Base-by-base conservation (phyloP, 2,888 invertebrate genomes). In the Ophion slaviceki region DNA sequence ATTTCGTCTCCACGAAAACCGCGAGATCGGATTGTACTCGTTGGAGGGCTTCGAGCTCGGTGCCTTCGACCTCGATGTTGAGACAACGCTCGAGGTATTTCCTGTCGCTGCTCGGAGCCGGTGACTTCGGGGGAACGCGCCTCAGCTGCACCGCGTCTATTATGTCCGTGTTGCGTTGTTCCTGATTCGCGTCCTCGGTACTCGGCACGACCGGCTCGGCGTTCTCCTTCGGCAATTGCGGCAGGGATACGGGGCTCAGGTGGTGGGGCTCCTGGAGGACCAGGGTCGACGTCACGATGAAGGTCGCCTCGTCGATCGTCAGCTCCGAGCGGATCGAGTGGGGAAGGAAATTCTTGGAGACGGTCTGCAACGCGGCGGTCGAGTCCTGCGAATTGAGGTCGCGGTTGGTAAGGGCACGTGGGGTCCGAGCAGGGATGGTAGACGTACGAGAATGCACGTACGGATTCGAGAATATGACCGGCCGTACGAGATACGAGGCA, bases 51-150 rank as follows among this genome's bases (percentile, higher is more conserved):
- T 90, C 89, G 1, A 92, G 80, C 62, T 93, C 93, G 5, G 91
- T 90, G 0, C 93, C 92, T 64, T 93, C 93, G 10, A 93, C 89
- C 71, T 93, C 92, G 53, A 93, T 92, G 47, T 93, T 93, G 17
- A 93, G 80, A 82, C 93, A 93, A 47, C 91, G 90, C 70, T 93
- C 91, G 3, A 92, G 40, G 24, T 85, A 87, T 72, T 89, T 91
- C 59, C 88, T 90, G 6, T 90, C 88, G 6, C 74, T 87, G 14
- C 78, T 59, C 2, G 75, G 74, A 2, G 76, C 64, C 2, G 72
- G 74, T 32, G 72, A 76, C 36, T 88, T 85, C 0, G 91, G 91
- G 40, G 89, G 87, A 28, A 93, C 88, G 59, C 92, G 89, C 45
- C 93, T 91, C 11, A 93, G 77, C 45, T 93, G 91, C 7, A 93